Evolutionary conservation across 2,888 invertebrate genomes (phyloP), one percentile per base, ranked within the genome.

Genomic region (Drosophila maculinotata): DNA sequence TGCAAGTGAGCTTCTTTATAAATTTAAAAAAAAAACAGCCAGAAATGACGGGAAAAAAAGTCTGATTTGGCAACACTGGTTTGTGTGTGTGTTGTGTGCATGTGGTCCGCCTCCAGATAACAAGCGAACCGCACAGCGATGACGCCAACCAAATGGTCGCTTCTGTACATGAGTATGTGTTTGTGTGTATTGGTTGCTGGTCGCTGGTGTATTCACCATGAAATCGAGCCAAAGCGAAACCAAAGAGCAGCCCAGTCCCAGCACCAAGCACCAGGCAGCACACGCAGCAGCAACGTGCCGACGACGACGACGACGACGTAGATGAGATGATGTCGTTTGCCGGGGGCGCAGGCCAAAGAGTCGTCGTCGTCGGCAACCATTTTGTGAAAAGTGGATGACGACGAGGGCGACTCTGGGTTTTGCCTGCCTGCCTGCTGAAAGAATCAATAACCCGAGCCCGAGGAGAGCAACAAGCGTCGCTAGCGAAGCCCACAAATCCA

Each of bases 21-120:
- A n/a, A n/a, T n/a, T n/a, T n/a, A n/a, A n/a, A n/a, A n/a, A n/a
- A n/a, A n/a, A n/a, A n/a, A n/a, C n/a, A n/a, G n/a, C n/a, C n/a
- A n/a, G n/a, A n/a, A n/a, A n/a, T n/a, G n/a, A n/a, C n/a, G n/a
- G n/a, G n/a, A n/a, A n/a, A n/a, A n/a, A n/a, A n/a, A n/a, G n/a
- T n/a, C n/a, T n/a, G n/a, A n/a, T n/a, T n/a, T n/a, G n/a, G n/a
- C n/a, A n/a, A n/a, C n/a, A n/a, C n/a, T n/a, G n/a, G n/a, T n/a
- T n/a, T 44, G 30, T 63, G 28, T 56, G 39, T 47, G 47, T 62
- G 47, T 59, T n/a, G 59, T 69, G 45, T 70, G 69, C 69, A 82
- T 86, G 83, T 83, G 81, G 86, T 83, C 83, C 86, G 81, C 81
- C 86, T 86, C 86, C 86, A 81, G 86, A 81, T 81, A 86, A 86